Evolutionary conservation across 2,888 invertebrate genomes (phyloP).

Genomic region (Brenthis ino): DNA sequence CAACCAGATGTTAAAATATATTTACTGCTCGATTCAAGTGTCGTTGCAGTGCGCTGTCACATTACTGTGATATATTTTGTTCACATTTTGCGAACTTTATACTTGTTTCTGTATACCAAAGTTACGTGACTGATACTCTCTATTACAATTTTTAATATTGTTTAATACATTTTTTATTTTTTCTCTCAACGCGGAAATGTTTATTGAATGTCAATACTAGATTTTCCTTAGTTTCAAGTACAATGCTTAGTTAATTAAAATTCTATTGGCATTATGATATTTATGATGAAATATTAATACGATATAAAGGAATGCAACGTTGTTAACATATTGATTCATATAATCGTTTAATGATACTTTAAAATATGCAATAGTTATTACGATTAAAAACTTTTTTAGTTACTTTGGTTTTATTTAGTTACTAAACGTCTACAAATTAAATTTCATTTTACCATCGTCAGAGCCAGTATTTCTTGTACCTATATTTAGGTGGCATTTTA

Average conservation of each 20-base stretch:
- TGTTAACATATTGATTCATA: too few relatives aligned
- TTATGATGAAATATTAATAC: background rate
- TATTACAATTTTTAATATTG: background rate
- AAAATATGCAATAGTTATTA: too few relatives aligned
- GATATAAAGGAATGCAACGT: background rate
- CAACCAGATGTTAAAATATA: slow-evolving; percentile 30
- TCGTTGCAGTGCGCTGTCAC: slow-evolving; percentile 25
- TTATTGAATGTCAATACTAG: too few relatives aligned
- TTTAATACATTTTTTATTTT: background rate
- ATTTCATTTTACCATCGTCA: too few relatives aligned
- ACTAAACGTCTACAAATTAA: too few relatives aligned
- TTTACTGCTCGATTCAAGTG: slow-evolving; percentile 29
- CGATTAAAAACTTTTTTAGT: too few relatives aligned
- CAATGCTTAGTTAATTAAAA: background rate
- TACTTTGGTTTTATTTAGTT: too few relatives aligned
- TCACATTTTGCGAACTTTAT: slow-evolving; percentile 21
- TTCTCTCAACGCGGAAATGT: background rate
- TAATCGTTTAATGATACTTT: too few relatives aligned
- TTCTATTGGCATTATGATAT: too few relatives aligned
- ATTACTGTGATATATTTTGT: slow-evolving; percentile 28
- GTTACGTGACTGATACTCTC: slow-evolving; percentile 15
- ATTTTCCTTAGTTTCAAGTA: background rate
- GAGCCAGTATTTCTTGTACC: too few relatives aligned
- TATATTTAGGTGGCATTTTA: too few relatives aligned
- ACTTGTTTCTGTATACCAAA: slow-evolving; percentile 10